Conservation (phyloP, 1,140 invertebrate genomes). For the Muscidifurax raptorellus region DNA sequence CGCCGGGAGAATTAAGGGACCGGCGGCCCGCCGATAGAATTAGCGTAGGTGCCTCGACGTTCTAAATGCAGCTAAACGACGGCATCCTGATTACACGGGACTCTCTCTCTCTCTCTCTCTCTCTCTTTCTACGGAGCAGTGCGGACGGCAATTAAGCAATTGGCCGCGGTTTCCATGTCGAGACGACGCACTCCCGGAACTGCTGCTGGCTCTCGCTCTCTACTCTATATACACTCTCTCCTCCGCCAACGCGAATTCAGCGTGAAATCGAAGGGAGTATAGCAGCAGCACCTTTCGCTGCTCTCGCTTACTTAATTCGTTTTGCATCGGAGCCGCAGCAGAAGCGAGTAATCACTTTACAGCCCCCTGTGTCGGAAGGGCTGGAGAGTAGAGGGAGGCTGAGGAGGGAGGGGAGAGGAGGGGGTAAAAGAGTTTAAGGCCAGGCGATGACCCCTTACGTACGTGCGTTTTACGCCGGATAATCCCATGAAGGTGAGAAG, state of each 20-base stretch:
- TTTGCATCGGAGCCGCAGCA: not conserved
- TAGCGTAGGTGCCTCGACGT: constrained; percentile 67
- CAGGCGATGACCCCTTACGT: constrained; percentile 15
- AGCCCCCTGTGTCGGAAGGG: not conserved
- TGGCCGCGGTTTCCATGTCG: constrained; percentile 70
- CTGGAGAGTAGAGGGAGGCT: not conserved
- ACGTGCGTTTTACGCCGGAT: constrained; percentile 12
- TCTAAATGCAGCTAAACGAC: constrained; percentile 69
- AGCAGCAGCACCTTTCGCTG: not conserved
- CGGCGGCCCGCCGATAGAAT: constrained; percentile 53
- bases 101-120: constrained; percentile 21
- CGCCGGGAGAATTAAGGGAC: not conserved
- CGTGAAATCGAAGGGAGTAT: constrained; percentile 16
- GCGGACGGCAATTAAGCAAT: constrained; percentile 72
- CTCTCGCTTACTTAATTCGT: constrained; percentile 22
- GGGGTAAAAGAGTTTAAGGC: constrained; percentile 29
- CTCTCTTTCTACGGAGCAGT: constrained; percentile 32
- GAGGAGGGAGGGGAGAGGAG: not conserved
- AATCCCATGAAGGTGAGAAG: constrained; percentile 26
- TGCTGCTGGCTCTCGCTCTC: not conserved
- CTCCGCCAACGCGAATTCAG: constrained; percentile 5
- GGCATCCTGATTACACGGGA: constrained; percentile 72
- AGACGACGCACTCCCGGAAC: constrained; percentile 62
- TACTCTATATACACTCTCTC: not conserved
- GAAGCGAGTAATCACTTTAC: not conserved